Conservation (phyloP, 2,797 vertebrate species). For the Caiman crocodilus region DNA sequence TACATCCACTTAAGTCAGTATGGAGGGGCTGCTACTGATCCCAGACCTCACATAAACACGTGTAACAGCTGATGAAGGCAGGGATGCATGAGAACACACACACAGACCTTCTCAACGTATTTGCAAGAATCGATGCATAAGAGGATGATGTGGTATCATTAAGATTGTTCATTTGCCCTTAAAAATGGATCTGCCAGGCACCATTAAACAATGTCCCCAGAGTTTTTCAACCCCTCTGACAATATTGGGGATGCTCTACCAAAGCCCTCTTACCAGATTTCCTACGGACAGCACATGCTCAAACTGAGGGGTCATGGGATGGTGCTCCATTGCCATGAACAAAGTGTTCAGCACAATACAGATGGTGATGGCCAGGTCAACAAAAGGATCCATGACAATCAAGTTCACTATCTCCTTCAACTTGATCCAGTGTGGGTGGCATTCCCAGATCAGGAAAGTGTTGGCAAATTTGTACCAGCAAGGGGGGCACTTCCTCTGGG, state of each 20-base stretch:
- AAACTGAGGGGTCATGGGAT: constrained; percentile 93
- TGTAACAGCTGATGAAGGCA: not conserved
- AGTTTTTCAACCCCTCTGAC: not conserved
- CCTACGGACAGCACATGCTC: constrained; percentile 89
- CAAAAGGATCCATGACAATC: constrained; percentile 98
- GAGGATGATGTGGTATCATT: not conserved
- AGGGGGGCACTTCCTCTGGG: constrained; percentile 96
- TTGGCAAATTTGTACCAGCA: constrained; percentile 99
- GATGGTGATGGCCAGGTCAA: constrained; percentile 98
- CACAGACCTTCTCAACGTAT: not conserved
- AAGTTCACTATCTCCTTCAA: constrained; percentile 94
- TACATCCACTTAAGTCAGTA: not conserved
- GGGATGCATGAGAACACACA: not conserved
- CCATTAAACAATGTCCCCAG: not conserved
- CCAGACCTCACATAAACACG: not conserved
- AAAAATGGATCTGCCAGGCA: not conserved
- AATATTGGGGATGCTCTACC: not conserved
- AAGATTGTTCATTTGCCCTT: not conserved
- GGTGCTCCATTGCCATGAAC: constrained; percentile 99
- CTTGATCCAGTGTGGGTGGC: constrained; percentile 93
- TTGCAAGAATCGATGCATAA: not conserved
- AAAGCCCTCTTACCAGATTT: constrained; percentile 89
- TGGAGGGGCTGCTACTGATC: not conserved
- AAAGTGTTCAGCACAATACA: constrained; percentile 98
- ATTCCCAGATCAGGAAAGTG: constrained; percentile 96